Evolutionary conservation across 2,113 vertebrate species (phyloP).

Genomic region (Heterocephalus glaber): DNA sequence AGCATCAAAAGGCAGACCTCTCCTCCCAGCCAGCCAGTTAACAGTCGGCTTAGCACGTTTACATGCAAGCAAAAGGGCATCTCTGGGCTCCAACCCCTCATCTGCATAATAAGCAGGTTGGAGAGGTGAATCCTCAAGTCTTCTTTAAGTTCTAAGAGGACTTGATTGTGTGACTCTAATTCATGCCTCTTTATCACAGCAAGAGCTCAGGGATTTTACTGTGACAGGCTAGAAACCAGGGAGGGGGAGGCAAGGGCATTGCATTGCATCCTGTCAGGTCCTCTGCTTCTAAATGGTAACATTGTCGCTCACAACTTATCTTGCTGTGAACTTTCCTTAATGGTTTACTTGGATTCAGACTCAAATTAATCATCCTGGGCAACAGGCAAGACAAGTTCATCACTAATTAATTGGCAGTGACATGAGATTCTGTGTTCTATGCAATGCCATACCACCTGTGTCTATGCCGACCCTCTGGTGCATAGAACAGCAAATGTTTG

Average conservation of each 20-base stretch:
- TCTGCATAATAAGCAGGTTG: not conserved
- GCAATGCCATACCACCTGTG: not conserved
- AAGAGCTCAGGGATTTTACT: slow-evolving; percentile 43
- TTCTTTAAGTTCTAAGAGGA: not conserved
- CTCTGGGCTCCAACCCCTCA: not conserved
- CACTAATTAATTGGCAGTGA: slow-evolving; percentile 62
- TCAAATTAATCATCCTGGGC: slow-evolving; percentile 65
- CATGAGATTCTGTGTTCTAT: not conserved
- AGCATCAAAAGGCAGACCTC: not conserved
- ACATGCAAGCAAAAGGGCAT: not conserved
- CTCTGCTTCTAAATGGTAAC: slow-evolving; percentile 59
- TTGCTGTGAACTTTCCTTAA: slow-evolving; percentile 68
- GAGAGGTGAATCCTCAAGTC: not conserved
- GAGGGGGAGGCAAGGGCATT: slow-evolving; percentile 17
- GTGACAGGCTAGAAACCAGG: not conserved
- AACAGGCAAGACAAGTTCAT: slow-evolving; percentile 67
- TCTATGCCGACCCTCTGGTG: not conserved
- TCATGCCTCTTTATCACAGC: slow-evolving; percentile 49
- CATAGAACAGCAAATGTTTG: not conserved
- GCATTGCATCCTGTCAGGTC: slow-evolving; percentile 65
- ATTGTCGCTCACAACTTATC: slow-evolving; percentile 61
- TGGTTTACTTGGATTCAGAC: slow-evolving; percentile 62
- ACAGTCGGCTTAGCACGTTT: not conserved
- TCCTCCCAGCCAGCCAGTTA: no score
- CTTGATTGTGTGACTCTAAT: not conserved